Conservation (phyloP, 2,888 invertebrate species). For the Caradrina kadenii region DNA sequence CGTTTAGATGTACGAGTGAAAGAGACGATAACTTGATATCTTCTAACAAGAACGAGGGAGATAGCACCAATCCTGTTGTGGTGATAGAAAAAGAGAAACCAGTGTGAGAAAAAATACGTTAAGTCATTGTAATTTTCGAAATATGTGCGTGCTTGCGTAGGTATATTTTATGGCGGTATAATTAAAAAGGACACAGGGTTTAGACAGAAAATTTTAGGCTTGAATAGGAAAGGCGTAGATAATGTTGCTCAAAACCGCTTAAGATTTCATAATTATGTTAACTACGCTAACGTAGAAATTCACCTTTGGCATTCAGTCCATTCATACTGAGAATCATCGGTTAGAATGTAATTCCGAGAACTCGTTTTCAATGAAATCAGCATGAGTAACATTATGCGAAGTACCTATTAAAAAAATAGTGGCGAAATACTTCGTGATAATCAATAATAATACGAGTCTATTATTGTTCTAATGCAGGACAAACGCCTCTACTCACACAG, state of each 20-base stretch:
- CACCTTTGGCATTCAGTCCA: constrained; percentile 54
- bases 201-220: not conserved
- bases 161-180: constrained; percentile 17
- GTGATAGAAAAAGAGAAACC: constrained; percentile 68
- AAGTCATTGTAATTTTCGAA: constrained; percentile 57
- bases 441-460: not conserved
- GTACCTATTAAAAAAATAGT: constrained; percentile 22
- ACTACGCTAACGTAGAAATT: constrained; percentile 14
- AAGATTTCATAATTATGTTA: constrained; percentile 5
- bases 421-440: constrained; percentile 34
- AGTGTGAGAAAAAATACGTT: constrained; percentile 66
- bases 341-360: constrained; percentile 63
- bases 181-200: constrained; percentile 7
- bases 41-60: constrained; percentile 60
- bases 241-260: not conserved
- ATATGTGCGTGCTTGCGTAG: constrained; percentile 22
- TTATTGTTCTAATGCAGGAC: too few relatives aligned
- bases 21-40: constrained; percentile 61
- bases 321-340: constrained; percentile 49
- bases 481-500: too few relatives aligned
- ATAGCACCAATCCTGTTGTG: constrained; percentile 66
- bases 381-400: constrained; percentile 40
- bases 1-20: constrained; percentile 64
- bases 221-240: not conserved
- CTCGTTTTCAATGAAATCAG: constrained; percentile 49